These are phyloP conservation scores for Orchesella flavescens DNA, from an alignment of 2,888 invertebrate species.

Conservation along the genomic window DNA sequence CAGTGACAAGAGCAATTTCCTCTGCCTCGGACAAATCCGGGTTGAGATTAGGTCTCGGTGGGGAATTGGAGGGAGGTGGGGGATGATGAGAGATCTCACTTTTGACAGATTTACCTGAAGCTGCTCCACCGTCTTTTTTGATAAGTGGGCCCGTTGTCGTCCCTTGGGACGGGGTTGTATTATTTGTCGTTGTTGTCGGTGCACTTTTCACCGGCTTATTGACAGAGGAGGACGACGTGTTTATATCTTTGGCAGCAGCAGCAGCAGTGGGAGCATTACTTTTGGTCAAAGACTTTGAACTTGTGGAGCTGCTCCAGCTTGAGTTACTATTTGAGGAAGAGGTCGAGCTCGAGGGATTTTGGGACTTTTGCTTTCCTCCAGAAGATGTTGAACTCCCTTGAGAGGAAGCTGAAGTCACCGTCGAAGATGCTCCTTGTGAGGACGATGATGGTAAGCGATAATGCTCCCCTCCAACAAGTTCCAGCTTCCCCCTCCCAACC, in stretches of 20 bases:
- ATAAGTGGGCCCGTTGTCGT: conserved; percentile 28
- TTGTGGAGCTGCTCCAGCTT: conserved; percentile 40
- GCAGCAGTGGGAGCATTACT: not conserved
- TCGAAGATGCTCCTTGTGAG: not conserved
- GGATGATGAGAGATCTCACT: conserved; percentile 5
- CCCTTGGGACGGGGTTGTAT: conserved; percentile 39
- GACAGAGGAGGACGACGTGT: conserved; percentile 41
- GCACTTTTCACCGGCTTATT: conserved; percentile 54
- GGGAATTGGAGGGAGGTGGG: conserved; percentile 30
- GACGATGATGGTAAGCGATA: conserved; percentile 45
- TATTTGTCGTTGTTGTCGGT: conserved; percentile 3
- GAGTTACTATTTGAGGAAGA: conserved; percentile 53
- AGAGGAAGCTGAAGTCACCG: conserved; percentile 2
- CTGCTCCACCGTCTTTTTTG: conserved; percentile 51
- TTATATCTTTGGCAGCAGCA: not conserved
- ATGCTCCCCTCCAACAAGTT: conserved; percentile 61
- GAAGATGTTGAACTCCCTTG: not conserved
- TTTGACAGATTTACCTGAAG: conserved; percentile 43
- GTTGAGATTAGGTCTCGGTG: conserved; percentile 51
- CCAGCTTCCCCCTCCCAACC: conserved; percentile 57
- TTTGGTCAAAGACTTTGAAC: not conserved
- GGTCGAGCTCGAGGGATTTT: conserved; percentile 26
- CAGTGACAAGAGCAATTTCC: conserved; percentile 61
- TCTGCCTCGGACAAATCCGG: conserved; percentile 59
- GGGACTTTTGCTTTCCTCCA: not conserved